Evolutionary conservation across 2,113 vertebrate species (phyloP).

Genomic region (Sebastes fasciatus): DNA sequence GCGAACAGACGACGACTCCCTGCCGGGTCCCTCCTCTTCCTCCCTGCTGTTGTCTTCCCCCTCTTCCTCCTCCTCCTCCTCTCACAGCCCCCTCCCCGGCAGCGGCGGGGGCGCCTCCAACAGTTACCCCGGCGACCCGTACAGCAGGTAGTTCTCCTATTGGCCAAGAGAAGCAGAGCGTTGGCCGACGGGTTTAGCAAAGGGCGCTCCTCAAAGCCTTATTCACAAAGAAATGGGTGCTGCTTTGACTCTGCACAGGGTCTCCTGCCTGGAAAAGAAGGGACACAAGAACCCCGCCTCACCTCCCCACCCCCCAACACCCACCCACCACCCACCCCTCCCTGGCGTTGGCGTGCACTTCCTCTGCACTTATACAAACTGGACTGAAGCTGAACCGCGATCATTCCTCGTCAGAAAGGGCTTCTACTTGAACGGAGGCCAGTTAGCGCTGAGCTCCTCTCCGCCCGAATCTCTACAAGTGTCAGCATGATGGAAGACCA

Average conservation of each 20-base stretch:
- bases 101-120: slow-evolving; percentile 21
- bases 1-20: slow-evolving; percentile 55
- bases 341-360: slow-evolving; percentile 45
- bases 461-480: slow-evolving; percentile 27
- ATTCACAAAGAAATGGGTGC: slow-evolving; percentile 76
- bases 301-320: not conserved
- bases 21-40: slow-evolving; percentile 69
- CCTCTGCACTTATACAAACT: slow-evolving; percentile 67
- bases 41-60: slow-evolving; percentile 62
- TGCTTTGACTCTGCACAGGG: slow-evolving; percentile 62
- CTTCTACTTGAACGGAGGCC: slow-evolving; percentile 72
- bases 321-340: not conserved
- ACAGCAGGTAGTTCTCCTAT: slow-evolving; percentile 81
- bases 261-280: slow-evolving; percentile 59
- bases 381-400: slow-evolving; percentile 59
- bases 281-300: slow-evolving; percentile 38
- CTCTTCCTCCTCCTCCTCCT: slow-evolving; percentile 65
- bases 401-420: slow-evolving; percentile 79
- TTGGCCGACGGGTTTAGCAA: not conserved
- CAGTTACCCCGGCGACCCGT: slow-evolving; percentile 77
- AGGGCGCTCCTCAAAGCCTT: slow-evolving; percentile 76
- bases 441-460: slow-evolving; percentile 36
- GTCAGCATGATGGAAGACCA: slow-evolving; percentile 14
- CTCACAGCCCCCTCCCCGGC: slow-evolving; percentile 62
- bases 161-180: slow-evolving; percentile 32